Conservation (phyloP, 1,140 invertebrate genomes). For the Atta colombica region DNA sequence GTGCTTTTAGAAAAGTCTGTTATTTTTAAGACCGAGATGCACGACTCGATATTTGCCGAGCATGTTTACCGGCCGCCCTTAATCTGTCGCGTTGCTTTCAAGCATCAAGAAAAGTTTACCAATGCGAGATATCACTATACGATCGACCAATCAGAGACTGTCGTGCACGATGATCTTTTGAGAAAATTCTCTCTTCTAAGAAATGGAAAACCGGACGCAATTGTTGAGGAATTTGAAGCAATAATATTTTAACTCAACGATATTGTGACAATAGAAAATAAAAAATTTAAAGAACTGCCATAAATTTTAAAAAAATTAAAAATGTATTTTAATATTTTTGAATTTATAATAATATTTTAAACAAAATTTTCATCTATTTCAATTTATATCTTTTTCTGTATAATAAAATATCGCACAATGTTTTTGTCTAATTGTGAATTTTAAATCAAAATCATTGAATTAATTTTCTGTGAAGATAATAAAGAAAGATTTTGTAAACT, state of each 20-base stretch:
- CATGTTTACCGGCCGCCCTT: conserved; percentile 72
- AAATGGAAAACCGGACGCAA: not conserved
- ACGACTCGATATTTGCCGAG: conserved; percentile 72
- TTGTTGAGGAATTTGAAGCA: not conserved
- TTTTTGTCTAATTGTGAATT: not conserved
- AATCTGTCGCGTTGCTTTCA: conserved; percentile 67
- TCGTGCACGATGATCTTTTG: not conserved
- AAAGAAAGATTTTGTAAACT: not conserved
- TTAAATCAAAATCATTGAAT: not conserved
- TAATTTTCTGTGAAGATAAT: not conserved
- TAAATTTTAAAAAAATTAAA: not conserved
- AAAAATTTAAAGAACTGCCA: not conserved
- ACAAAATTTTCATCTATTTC: not conserved
- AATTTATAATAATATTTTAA: conserved; percentile 21
- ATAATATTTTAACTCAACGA: conserved; percentile 4
- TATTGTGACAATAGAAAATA: not conserved
- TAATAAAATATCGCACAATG: not conserved
- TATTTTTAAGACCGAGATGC: conserved; percentile 69
- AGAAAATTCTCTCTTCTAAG: conserved; percentile 14
- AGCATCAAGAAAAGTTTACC: conserved; percentile 46
- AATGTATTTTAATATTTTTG: not conserved
- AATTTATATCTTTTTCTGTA: not conserved
- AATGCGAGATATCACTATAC: conserved; percentile 22
- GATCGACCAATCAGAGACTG: conserved; percentile 24
- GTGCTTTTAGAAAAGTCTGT: conserved; percentile 75